These are phyloP conservation scores for Diplodus sargus DNA, from an alignment of 2,797 vertebrate species.

Conservation along the genomic window DNA sequence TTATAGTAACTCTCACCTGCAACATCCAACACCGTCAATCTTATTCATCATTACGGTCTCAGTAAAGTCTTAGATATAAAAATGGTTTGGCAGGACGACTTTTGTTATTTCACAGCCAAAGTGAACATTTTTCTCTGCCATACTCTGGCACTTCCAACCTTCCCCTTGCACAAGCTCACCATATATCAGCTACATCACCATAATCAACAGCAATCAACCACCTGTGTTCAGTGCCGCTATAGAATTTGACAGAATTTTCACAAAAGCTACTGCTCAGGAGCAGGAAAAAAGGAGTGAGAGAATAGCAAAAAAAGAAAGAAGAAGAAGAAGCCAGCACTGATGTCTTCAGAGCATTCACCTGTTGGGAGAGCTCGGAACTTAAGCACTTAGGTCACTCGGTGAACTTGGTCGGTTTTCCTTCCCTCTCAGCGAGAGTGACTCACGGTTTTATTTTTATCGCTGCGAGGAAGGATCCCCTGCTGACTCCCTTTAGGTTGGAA, in stretches of 20 bases:
- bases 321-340: neutral
- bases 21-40: slow-evolving; percentile 24
- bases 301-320: neutral
- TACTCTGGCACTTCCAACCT: slow-evolving; percentile 9
- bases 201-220: slow-evolving; percentile 5
- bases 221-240: neutral
- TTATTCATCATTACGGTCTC: slow-evolving; percentile 31
- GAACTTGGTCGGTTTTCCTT: slow-evolving; percentile 47
- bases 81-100: slow-evolving; percentile 27
- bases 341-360: slow-evolving; percentile 8
- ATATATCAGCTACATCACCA: neutral
- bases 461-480: slow-evolving; percentile 47
- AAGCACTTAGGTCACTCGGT: slow-evolving; percentile 34
- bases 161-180: slow-evolving; percentile 9
- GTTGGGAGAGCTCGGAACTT: slow-evolving; percentile 27
- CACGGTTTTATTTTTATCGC: slow-evolving; percentile 66
- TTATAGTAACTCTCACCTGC: slow-evolving; percentile 22
- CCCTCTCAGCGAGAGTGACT: slow-evolving; percentile 48
- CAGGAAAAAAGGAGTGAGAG: neutral
- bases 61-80: slow-evolving; percentile 26
- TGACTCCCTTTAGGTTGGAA: slow-evolving; percentile 53
- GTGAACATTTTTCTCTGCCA: slow-evolving; percentile 5
- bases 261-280: slow-evolving; percentile 2
- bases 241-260: slow-evolving; percentile 8
- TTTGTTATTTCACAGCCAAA: slow-evolving; percentile 24